phyloP scores from a whole-genome alignment of 2,888 invertebrate species.

The Linnaemya vulpina region DNA sequence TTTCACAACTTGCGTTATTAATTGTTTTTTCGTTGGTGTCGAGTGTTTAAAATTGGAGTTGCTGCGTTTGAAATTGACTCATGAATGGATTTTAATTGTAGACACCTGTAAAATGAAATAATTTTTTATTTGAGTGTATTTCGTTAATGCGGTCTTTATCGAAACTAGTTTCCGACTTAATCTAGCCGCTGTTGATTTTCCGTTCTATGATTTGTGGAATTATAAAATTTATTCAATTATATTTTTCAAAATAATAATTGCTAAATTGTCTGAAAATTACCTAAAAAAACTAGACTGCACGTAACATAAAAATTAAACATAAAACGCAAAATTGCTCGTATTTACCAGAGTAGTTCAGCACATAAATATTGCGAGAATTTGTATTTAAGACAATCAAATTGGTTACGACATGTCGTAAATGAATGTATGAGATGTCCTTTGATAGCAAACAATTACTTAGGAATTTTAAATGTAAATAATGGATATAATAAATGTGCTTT shows the following conservation, averaged over 20 bases:
- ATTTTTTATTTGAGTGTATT: slow-evolving; percentile 31
- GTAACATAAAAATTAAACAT: background rate
- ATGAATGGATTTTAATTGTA: slow-evolving; percentile 55
- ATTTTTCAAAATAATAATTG: slow-evolving; percentile 32
- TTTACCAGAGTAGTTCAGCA: background rate
- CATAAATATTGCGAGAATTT: slow-evolving; percentile 14
- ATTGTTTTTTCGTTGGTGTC: background rate
- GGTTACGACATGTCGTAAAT: slow-evolving; percentile 4
- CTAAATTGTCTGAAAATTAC: slow-evolving; percentile 47
- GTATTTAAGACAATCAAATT: slow-evolving; percentile 2
- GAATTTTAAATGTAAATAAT: slow-evolving; percentile 20
- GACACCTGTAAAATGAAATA: slow-evolving; percentile 55
- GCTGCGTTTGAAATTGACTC: slow-evolving; percentile 17
- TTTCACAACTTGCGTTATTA: slow-evolving; percentile 23
- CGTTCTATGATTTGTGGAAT: slow-evolving; percentile 24
- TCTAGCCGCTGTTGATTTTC: slow-evolving; percentile 21
- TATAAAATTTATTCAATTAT: background rate
- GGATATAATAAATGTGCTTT: background rate
- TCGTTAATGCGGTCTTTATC: background rate
- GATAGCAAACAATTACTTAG: slow-evolving; percentile 13
- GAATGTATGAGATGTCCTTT: slow-evolving; percentile 35
- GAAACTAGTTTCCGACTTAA: slow-evolving; percentile 26
- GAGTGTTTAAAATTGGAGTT: slow-evolving; percentile 24
- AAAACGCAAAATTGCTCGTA: slow-evolving; percentile 6
- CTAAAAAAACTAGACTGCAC: slow-evolving; percentile 25